Conservation (phyloP, 2,113 vertebrate species). For the Pedetes capensis region DNA sequence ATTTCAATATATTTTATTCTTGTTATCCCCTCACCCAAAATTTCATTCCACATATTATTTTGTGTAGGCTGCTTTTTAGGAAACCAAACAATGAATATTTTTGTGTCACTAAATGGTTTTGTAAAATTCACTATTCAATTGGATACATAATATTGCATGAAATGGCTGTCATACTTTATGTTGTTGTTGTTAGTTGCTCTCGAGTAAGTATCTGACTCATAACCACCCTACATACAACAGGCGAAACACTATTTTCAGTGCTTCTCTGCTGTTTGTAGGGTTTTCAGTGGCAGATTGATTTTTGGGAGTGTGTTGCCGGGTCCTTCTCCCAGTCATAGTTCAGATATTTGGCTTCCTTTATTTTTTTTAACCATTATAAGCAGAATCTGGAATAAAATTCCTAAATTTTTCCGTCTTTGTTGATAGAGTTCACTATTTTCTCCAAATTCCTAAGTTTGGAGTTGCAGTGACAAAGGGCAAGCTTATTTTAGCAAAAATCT, state of each 20-base stretch:
- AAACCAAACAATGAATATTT: background rate
- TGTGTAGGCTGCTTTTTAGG: background rate
- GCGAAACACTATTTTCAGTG: too few species aligned
- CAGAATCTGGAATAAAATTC: background rate
- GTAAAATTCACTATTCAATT: background rate
- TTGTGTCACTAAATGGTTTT: constrained; percentile 19
- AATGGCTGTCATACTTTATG: background rate
- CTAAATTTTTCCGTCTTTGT: constrained; percentile 1
- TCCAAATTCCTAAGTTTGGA: background rate
- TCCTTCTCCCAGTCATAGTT: too few species aligned
- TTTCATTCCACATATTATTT: background rate
- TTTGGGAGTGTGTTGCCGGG: too few species aligned
- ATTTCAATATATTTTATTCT: background rate
- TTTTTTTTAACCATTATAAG: background rate
- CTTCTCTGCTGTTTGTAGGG: too few species aligned
- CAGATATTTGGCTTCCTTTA: background rate
- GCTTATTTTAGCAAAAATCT: background rate
- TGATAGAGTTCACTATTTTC: background rate
- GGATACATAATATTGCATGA: background rate
- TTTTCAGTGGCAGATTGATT: too few species aligned
- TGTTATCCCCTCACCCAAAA: background rate
- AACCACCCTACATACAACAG: too few species aligned
- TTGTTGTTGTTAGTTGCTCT: too few species aligned
- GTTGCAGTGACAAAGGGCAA: background rate
- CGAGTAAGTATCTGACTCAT: too few species aligned